A percentile compares a stretch with the other conserved stretches of the same genome.
Conservation (phyloP, 2,797 vertebrate genomes). For the Pelobates cultripes region DNA sequence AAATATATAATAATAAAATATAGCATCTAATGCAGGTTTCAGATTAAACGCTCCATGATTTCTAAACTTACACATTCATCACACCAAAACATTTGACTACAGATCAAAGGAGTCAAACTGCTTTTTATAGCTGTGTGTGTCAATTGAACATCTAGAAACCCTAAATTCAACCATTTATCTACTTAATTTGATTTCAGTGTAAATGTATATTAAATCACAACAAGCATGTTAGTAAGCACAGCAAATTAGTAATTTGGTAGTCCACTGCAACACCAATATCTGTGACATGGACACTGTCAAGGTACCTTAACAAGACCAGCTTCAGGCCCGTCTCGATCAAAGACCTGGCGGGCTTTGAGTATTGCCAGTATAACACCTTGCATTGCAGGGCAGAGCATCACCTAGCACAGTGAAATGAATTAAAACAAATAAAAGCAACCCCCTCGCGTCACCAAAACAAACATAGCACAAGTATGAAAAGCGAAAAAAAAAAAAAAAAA, state of each 20-base stretch:
- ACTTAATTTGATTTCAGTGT: neutral
- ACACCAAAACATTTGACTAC: too few relatives aligned
- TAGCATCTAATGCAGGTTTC: too few relatives aligned
- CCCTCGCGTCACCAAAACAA: neutral
- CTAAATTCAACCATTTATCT: too few relatives aligned
- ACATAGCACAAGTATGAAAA: constrained; percentile 15
- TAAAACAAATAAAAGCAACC: constrained; percentile 41
- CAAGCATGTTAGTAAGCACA: neutral
- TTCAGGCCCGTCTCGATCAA: constrained; percentile 94
- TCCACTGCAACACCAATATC: neutral
- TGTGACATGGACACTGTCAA: neutral
- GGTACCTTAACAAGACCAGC: constrained; percentile 95
- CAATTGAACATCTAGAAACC: too few relatives aligned
- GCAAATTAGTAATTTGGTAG: neutral
- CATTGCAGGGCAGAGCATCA: constrained; percentile 98
- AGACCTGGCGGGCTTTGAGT: constrained; percentile 90
- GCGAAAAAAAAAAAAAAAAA: constrained; percentile 8
- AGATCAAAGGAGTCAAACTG: too few relatives aligned
- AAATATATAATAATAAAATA: too few relatives aligned
- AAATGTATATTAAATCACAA: constrained; percentile 11
- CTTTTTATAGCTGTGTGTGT: too few relatives aligned
- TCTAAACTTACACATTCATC: too few relatives aligned
- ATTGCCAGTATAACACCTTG: constrained; percentile 97
- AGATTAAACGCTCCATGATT: too few relatives aligned
- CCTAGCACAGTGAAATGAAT: constrained; percentile 74